Conservation (phyloP, 1,140 invertebrate genomes). For the Drosophila yakuba region DNA sequence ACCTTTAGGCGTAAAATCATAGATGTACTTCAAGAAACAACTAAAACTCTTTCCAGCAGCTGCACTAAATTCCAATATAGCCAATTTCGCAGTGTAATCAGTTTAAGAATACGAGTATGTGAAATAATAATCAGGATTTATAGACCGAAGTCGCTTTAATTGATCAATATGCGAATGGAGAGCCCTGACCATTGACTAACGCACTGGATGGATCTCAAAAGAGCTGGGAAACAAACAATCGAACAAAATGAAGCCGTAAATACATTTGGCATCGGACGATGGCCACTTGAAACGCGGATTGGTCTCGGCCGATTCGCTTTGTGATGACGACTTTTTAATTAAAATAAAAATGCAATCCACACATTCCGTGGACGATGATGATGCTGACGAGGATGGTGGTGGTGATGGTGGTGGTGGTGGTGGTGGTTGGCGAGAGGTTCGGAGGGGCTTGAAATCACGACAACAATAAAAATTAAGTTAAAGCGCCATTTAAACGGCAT, state of each 20-base stretch:
- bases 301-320: constrained; percentile 69
- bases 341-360: constrained; percentile 80
- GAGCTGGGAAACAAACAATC: constrained; percentile 63
- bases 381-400: constrained; percentile 22
- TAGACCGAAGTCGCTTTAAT: constrained; percentile 28
- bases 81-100: background rate
- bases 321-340: constrained; percentile 78
- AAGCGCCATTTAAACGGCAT: constrained; percentile 69
- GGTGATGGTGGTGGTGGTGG: background rate
- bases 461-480: constrained; percentile 79
- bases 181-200: constrained; percentile 12
- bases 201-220: constrained; percentile 37
- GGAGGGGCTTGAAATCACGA: constrained; percentile 54
- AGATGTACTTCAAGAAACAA: no score
- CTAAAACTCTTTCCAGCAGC: background rate
- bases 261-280: constrained; percentile 76
- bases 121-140: background rate
- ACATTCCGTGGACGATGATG: constrained; percentile 35
- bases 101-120: background rate
- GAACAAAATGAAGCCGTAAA: constrained; percentile 80
- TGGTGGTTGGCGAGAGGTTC: background rate
- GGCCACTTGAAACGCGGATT: constrained; percentile 66
- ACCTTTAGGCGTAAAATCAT: no score
- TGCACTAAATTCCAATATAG: background rate
- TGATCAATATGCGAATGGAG: constrained; percentile 20